Percentiles rank a stretch among this genome's conserved stretches.
These are phyloP conservation scores for Eucera pruinosa DNA, from an alignment of 2,888 invertebrate genomes.

Conservation along the genomic window DNA sequence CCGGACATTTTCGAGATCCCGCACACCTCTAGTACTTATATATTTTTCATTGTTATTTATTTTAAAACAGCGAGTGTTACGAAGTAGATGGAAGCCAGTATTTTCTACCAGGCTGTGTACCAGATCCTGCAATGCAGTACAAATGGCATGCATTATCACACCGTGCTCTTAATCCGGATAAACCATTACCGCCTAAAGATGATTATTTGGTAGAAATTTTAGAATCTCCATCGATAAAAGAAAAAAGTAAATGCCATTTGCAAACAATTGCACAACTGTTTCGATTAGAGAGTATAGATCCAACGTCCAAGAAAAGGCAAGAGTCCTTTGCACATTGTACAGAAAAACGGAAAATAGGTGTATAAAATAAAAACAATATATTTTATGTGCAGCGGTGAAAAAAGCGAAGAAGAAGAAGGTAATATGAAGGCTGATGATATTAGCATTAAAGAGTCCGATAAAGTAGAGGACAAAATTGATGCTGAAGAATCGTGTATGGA, in stretches of 20 bases:
- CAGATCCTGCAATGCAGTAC: constrained; percentile 71
- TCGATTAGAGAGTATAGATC: constrained; percentile 32
- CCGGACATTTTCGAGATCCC: too few relatives aligned
- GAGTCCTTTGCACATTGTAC: not conserved
- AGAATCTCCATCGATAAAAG: constrained; percentile 53
- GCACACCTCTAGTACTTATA: not conserved
- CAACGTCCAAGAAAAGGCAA: constrained; percentile 20
- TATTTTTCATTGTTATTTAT: not conserved
- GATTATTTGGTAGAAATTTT: constrained; percentile 66
- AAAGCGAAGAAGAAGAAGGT: not conserved
- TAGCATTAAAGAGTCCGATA: not conserved
- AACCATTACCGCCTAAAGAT: constrained; percentile 68
- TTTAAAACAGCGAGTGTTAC: constrained; percentile 28
- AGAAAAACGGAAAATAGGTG: not conserved
- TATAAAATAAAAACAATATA: not conserved
- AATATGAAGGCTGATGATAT: not conserved
- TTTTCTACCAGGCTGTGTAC: constrained; percentile 68
- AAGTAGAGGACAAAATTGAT: not conserved
- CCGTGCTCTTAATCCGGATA: constrained; percentile 74
- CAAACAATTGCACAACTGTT: constrained; percentile 66
- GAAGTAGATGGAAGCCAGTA: constrained; percentile 30
- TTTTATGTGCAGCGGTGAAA: constrained; percentile 8
- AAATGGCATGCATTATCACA: constrained; percentile 71
- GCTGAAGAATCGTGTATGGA: not conserved
- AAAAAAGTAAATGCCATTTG: constrained; percentile 44